A percentile compares a stretch with the other conserved stretches of the same genome.
Evolutionary conservation across 2,888 invertebrate genomes (phyloP).

Genomic region (Leucoma salicis): DNA sequence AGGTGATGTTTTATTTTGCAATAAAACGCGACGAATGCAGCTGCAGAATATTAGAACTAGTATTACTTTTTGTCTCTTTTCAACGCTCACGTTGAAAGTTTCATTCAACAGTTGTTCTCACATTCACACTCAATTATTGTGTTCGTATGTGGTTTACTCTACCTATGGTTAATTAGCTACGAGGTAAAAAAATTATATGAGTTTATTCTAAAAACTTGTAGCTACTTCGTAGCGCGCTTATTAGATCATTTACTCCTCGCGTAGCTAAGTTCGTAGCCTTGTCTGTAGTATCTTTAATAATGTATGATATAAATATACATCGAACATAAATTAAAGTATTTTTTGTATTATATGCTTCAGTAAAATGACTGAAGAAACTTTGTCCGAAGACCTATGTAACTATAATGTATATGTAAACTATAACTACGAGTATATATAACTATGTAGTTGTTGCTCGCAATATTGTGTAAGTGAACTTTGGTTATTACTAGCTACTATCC

Average conservation of each 20-base stretch:
- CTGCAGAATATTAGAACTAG: slow-evolving; percentile 62
- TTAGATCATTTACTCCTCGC: slow-evolving; percentile 25
- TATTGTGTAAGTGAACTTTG: too few species aligned
- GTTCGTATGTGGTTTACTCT: slow-evolving; percentile 7
- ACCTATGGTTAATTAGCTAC: slow-evolving; percentile 16
- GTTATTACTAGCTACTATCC: too few species aligned
- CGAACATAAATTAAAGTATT: too few species aligned
- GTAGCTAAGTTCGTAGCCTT: neutral
- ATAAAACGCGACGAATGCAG: slow-evolving; percentile 63
- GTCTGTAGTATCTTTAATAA: too few species aligned
- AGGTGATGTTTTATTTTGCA: slow-evolving; percentile 70
- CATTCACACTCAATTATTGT: slow-evolving; percentile 17
- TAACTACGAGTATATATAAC: too few species aligned
- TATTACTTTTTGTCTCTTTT: slow-evolving; percentile 26
- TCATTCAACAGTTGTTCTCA: slow-evolving; percentile 7
- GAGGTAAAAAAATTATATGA: slow-evolving; percentile 24
- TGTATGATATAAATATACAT: too few species aligned
- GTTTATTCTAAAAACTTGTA: slow-evolving; percentile 18
- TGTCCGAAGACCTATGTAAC: too few species aligned
- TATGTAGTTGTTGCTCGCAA: too few species aligned
- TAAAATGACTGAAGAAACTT: too few species aligned
- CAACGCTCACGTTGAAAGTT: neutral
- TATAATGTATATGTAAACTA: too few species aligned
- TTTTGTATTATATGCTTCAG: too few species aligned
- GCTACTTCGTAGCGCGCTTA: slow-evolving; percentile 6